These are phyloP conservation scores for Brienomyrus brachyistius DNA, from an alignment of 2,113 vertebrate species.

Conservation along the genomic window DNA sequence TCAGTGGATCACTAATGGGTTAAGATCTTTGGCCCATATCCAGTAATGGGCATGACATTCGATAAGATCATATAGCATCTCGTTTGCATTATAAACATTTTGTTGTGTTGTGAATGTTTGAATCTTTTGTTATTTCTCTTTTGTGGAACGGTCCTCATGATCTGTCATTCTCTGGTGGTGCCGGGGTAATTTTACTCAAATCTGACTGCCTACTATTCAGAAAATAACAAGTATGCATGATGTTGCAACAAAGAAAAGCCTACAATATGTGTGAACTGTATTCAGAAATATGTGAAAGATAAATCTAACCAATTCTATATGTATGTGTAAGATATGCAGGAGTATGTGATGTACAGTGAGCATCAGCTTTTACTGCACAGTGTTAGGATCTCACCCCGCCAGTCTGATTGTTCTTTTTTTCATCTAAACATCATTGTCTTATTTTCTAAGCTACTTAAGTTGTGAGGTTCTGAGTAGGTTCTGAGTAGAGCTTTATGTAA, in stretches of 20 bases:
- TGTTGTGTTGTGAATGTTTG: neutral
- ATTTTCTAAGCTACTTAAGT: neutral
- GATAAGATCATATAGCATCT: neutral
- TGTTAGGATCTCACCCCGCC: neutral
- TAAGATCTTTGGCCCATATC: neutral
- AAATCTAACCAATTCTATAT: neutral
- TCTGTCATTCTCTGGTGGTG: neutral
- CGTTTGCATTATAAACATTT: neutral
- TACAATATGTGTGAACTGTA: neutral
- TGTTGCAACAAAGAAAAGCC: neutral
- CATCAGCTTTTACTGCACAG: neutral
- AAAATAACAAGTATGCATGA: neutral
- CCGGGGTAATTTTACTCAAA: neutral
- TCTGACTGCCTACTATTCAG: neutral
- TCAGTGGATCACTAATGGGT: neutral
- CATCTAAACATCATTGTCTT: neutral
- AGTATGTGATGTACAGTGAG: neutral
- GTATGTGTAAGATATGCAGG: neutral
- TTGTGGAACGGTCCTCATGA: neutral
- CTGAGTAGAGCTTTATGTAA: neutral
- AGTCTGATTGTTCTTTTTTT: neutral
- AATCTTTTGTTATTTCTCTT: neutral
- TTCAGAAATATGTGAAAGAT: neutral
- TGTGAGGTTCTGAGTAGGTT: neutral
- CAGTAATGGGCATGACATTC: neutral